phyloP scores from a whole-genome alignment of 2,113 vertebrate species.

The Gasterosteus aculeatus region DNA sequence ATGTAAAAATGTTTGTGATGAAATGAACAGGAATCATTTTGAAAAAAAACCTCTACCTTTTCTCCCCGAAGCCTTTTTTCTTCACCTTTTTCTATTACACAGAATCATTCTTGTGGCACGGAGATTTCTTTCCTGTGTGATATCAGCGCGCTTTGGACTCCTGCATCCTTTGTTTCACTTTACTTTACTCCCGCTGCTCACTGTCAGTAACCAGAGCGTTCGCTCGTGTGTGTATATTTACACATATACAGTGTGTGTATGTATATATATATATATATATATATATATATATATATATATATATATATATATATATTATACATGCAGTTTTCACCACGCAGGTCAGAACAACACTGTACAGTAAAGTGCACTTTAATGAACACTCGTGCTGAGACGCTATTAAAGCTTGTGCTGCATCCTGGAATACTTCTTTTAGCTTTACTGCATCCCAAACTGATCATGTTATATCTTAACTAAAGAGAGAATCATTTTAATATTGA shows the following conservation, averaged over 20 bases:
- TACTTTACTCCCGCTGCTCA: slow-evolving; percentile 35
- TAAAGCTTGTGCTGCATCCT: neutral
- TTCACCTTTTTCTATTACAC: slow-evolving; percentile 26
- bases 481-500: slow-evolving; percentile 9
- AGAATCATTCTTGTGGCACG: slow-evolving; percentile 20
- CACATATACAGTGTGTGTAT: no score
- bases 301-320: neutral
- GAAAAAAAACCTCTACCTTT: neutral
- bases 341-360: slow-evolving; percentile 38
- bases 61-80: slow-evolving; percentile 3
- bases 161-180: slow-evolving; percentile 19
- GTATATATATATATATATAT: no score
- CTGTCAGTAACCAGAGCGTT: slow-evolving; percentile 34
- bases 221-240: neutral
- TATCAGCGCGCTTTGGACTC: slow-evolving; percentile 39
- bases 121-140: slow-evolving; percentile 8
- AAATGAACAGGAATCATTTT: slow-evolving; percentile 2
- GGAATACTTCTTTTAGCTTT: neutral
- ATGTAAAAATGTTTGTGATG: neutral
- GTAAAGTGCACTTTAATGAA: neutral
- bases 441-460: neutral
- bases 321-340: slow-evolving; percentile 17
- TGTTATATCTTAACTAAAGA: slow-evolving; percentile 10
- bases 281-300: no score
- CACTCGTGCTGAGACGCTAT: neutral